Evolutionary conservation across 23 tunicate genomes (phyloP), one percentile per base, ranked within the genome.

Genomic region (Trididemnum clinides): DNA sequence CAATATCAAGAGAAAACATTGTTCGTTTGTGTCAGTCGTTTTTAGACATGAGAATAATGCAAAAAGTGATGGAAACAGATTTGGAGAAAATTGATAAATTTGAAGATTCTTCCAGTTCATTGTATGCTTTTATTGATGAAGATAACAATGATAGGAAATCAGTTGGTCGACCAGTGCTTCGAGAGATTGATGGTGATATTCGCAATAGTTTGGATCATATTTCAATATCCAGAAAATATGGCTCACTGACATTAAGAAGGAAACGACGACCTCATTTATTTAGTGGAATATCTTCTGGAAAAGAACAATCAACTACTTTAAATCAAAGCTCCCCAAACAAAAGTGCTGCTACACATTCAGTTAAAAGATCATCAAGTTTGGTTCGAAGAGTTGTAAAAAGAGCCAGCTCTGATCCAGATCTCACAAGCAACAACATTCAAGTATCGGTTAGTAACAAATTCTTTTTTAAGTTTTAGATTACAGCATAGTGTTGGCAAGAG

Each of bases 1-100:
- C 78, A 29, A 69, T 91, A 33, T 19, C 86, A 21, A 64, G 90
- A 20, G 96, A 91, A 36, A 91, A 91, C 34, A 86, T 91, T 74
- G 86, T 81, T 25, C 81, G 96, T n/a, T 57, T 91, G 4, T 91
- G 96, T 49, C 96, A 91, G 63, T 80, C 88, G 2, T 91, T 91
- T 54, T 22, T 91, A 25, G 96, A 91, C 74, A 84, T 83, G 51
- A 50, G 51, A 15, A 88, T 91, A 26, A 85, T 81, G 28, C 64
- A 50, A 0, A 64, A 58, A 1, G 44, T 58, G 33, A 74, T 34
- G 29, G 81, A 84, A 32, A 62, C 30, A 34, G 86, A 85, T 37
- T 12, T 39, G 38, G 88, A 86, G 7, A 87, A 82, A 33, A 2
- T 51, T 4, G 58, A 50, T n/a, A 91, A 82, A 32, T 91, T 86